Base-by-base conservation (phyloP, 2,888 invertebrate species). In the Sarcophaga rosellei region DNA sequence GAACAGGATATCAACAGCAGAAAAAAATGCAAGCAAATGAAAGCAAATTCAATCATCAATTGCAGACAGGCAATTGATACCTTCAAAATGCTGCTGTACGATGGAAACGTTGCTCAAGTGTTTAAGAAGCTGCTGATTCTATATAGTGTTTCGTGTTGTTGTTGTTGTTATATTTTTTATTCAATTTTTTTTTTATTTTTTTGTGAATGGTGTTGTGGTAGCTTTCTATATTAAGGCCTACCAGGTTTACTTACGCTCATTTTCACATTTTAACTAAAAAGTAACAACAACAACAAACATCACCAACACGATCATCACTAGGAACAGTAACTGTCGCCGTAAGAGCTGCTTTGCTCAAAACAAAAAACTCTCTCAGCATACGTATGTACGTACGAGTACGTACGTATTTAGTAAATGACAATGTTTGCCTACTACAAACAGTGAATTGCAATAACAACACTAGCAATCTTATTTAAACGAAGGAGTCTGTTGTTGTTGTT, bases 121-220 rank as follows among this genome's bases (percentile, higher is more conserved):
- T 91, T 90, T 91, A 91, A 90, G 90, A 91, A 90, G 91, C 91
- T 35, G 35, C 35, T 90, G 90, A 90, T 90, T 89, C 90, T 90
- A 89, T 90, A 90, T 90, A 90, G 90, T 90, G 78, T 75, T 77
- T 77, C 69, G 47, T 75, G 81, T 61, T 84, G 61, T 82, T 83
- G 69, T 44, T 75, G 61, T 57, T 35, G 11, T 59, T 86, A 63
- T 86, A 63, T n/a, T 75, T 47, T 57, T 35, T 21, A 47, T 85
- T 86, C 86, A 85, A n/a, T n/a, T 88, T 84, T 87, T 87, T 69
- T 78, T 84, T 84, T 84, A 87, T 88, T 87, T 89, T 68, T 59
- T 73, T 68, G 15, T 57, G n/a, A 70, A 75, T 73, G 35, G 23
- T 69, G 53, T 59, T 85, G 88, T 81, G 61, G 47, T 59, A 85